Conservation (phyloP, 1,140 invertebrate species). For the Phthorimaea operculella region DNA sequence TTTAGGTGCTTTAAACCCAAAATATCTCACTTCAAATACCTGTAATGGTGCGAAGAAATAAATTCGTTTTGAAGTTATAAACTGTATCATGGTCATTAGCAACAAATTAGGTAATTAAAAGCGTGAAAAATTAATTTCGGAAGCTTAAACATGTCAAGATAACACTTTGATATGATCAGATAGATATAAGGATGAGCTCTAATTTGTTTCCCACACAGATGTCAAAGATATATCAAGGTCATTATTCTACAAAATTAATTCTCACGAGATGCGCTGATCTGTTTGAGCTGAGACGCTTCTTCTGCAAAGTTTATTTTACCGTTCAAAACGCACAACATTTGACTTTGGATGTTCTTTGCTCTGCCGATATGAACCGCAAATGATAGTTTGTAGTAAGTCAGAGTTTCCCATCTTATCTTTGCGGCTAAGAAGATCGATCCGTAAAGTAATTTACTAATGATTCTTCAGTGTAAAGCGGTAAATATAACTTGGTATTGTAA, state of each 20-base stretch:
- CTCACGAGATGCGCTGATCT: slow-evolving; percentile 49
- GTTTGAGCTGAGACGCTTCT: slow-evolving; percentile 41
- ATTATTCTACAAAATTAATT: slow-evolving; percentile 52
- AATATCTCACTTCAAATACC: no score
- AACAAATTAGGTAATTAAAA: background rate
- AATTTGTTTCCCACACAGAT: slow-evolving; percentile 34
- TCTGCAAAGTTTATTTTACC: slow-evolving; percentile 7
- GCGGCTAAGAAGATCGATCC: background rate
- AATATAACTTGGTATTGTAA: slow-evolving; percentile 10
- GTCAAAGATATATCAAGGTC: slow-evolving; percentile 39
- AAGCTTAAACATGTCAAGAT: background rate
- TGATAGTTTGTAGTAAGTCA: background rate
- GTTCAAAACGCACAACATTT: background rate
- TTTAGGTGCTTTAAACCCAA: no score
- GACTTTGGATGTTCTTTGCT: background rate
- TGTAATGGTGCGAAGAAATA: no score
- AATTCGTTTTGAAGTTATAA: no score
- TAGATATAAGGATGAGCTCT: slow-evolving; percentile 5
- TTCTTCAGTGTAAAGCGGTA: background rate
- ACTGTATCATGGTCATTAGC: no score
- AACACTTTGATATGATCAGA: slow-evolving; percentile 1
- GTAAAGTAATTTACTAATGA: background rate
- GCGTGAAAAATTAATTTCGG: background rate
- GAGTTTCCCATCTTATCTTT: slow-evolving; percentile 20
- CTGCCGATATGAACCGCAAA: background rate